These are phyloP conservation scores for Halcyon smyrnensis DNA, from an alignment of 2,797 vertebrate genomes.

Conservation along the genomic window DNA sequence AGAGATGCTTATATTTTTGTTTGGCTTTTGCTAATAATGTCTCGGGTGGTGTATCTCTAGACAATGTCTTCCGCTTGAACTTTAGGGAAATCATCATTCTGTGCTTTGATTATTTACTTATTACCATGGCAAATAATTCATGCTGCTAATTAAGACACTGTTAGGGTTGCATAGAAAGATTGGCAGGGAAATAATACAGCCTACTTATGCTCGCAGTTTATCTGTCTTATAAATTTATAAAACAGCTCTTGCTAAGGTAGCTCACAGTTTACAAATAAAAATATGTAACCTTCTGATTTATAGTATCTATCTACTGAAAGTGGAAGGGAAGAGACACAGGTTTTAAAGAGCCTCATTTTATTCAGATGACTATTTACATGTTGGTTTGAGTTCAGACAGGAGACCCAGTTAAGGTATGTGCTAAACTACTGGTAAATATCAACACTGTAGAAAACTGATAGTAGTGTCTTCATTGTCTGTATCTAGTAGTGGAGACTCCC, in stretches of 20 bases:
- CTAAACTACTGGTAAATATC: neutral
- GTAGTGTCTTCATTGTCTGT: neutral
- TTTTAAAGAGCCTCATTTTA: neutral
- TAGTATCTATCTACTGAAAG: neutral
- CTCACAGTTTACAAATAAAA: neutral
- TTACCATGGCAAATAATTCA: constrained; percentile 21
- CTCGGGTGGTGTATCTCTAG: neutral
- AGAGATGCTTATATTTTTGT: neutral
- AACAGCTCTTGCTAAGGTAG: neutral
- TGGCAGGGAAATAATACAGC: neutral
- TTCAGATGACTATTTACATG: neutral
- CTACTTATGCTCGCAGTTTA: neutral
- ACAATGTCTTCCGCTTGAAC: neutral
- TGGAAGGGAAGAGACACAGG: neutral
- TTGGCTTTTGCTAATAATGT: neutral
- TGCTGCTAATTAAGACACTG: constrained; percentile 4
- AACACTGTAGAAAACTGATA: neutral
- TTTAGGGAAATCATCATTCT: neutral
- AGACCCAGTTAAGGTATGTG: neutral
- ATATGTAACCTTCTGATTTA: neutral
- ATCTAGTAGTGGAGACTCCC: neutral
- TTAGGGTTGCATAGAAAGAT: neutral
- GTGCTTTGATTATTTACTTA: constrained; percentile 4
- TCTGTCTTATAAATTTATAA: neutral
- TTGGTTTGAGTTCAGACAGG: neutral